Base-by-base conservation (phyloP, 2,797 vertebrate species). In the Ctenochaetus hawaiiensis region DNA sequence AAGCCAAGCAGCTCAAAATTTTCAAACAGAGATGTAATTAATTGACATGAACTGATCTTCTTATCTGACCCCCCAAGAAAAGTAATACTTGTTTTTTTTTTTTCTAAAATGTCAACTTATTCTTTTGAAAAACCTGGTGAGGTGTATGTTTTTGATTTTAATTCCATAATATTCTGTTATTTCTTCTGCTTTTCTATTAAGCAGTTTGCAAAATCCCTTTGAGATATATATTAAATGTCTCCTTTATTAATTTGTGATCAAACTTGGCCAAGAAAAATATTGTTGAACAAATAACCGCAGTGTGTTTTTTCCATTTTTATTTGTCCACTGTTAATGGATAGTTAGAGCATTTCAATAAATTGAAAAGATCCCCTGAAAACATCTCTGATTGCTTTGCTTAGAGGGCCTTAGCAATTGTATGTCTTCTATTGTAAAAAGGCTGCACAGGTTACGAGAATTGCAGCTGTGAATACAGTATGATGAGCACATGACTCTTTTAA, bases 391-490 rank as follows among this genome's bases (percentile, higher is more conserved):
- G 39, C 30, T 54, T 37, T 47, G 53, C 39, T 62, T 16, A 0
- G 44, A 52, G 54, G 57, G 22, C 47, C 30, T 60, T 23, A 20
- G 14, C 14, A 48, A 45, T 8, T 34, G 22, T 6, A 7, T 68
- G 63, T 63, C 8, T 52, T 51, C 4, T 45, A 37, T 54, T 39
- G 20, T 71, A 67, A 11, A 30, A 51, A 52, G 22, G 53, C 22
- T n/a, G 37, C 34, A 18, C 2, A 22, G 20, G 43, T 20, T 23
- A 17, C 9, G 63, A 63, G 54, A 70, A 61, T 54, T 48, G 16
- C 61, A 67, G 37, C 60, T 59, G 41, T 41, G 48, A 47, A 26
- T 62, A 45, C 16, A 58, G 23, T 56, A 30, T 61, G 70, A 69
- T 58, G 10, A 51, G 47, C 37, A 39, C 37, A 8, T 54, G 60